Evolutionary conservation across 2,113 vertebrate species (phyloP), one percentile per base, ranked within the genome.

Genomic region (Tinamus guttatus): DNA sequence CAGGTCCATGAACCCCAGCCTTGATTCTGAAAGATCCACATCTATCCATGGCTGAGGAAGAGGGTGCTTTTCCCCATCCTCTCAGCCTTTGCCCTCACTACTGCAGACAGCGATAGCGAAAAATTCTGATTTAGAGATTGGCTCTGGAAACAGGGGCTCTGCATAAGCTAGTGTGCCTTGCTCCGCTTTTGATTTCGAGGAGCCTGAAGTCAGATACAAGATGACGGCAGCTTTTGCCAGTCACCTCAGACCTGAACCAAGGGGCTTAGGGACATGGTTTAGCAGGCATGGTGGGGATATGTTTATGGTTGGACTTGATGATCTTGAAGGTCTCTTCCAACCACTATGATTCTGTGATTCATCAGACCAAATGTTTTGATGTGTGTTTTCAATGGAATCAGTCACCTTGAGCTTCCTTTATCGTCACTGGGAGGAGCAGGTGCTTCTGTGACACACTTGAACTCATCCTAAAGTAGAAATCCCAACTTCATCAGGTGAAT

Each of bases 1-100:
- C 63, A 24, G 25, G 8, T 30, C 49, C 7, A 24, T 0, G 4
- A 79, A 40, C 3, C 18, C 30, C 32, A 27, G 18, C 25, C 47
- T 71, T 71, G 24, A 52, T 49, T 41, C 6, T 10, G 20, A 13
- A 24, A 25, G 43, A 92, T 11, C 51, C 11, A 13, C 32, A 5
- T 45, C 30, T 40, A 13, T 8, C 30, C 36, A 10, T 7, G 17
- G 68, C 34, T 43, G 28, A 47, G n/a, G 15, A 70, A 24, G 60
- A 75, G 13, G 17, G 1, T n/a, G 34, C 7, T 54, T 11, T 40
- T 58, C 5, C 3, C 24, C 16, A 24, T 25, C 28, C 0, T 0
- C 19, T 19, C 21, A 51, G 45, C 19, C 41, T 32, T 64, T 71
- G 36, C 8, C 65, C 8, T 85, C 52, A 11, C 34, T 52, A 51